Evolutionary conservation across 2,113 vertebrate genomes (phyloP), one percentile per base, ranked within the genome.

Genomic region (Salvelinus alpinus): DNA sequence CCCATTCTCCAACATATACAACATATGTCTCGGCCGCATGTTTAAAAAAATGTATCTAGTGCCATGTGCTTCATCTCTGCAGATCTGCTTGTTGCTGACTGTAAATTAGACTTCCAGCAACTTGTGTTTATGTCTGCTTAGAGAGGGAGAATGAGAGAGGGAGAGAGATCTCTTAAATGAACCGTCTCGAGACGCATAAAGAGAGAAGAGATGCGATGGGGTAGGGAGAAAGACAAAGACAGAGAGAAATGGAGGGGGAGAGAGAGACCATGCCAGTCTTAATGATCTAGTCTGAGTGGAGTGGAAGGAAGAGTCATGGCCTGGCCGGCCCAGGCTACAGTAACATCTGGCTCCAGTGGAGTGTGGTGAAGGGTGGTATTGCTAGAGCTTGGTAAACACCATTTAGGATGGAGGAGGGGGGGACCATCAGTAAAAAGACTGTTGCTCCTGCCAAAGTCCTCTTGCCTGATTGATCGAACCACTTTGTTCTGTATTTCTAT

Each of bases 331-430:
- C 3, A 0, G 65, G 64, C 27, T 70, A 25, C 68, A 77, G 13
- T 48, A 3, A 44, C 75, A 85, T 80, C 86, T 85, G 81, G 72
- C 79, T 87, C 74, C 73, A 84, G 68, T 24, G 59, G 79, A 75
- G 83, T 85, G 85, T 59, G 70, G 84, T 75, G 79, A 89, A 70
- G 83, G 71, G 73, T 86, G 81, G 78, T 86, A 88, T 85, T 87
- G 80, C 85, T 87, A 85, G 82, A 80, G 78, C 79, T 79, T 78
- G 74, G 79, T 77, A 73, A 77, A 81, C 38, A 78, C 78, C 71
- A 81, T 88, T 87, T 83, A 85, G 72, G 85, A 80, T 79, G 78
- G 68, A 87, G 72, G 38, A 44, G 38, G 38, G 9, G 38, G 38
- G 64, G 62, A 38, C 70, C 78, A 71, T 48, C 75, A 77, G 74